Evolutionary conservation across 2,113 vertebrate genomes (phyloP), one percentile per base, ranked within the genome.

Genomic region (Myrmophylax atrothorax): DNA sequence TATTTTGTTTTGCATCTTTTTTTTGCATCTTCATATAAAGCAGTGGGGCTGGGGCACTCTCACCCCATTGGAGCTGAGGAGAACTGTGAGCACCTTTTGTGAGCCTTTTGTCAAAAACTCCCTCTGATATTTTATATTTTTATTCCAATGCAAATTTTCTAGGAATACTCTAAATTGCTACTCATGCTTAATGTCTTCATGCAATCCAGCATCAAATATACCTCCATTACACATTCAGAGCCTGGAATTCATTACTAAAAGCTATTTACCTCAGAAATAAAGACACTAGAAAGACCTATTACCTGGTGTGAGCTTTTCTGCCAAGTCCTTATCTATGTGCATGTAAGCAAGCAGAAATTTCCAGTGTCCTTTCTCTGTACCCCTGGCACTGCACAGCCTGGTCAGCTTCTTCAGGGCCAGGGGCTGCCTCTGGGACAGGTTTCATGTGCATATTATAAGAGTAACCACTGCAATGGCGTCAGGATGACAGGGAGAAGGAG

Each of bases 241-340:
- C 24, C 59, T n/a, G 66, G 58, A 5, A 17, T 68, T 90, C 90
- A 83, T 79, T 67, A 63, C n/a, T 67, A 84, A 85, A 62, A 44
- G 67, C 46, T 83, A 86, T 92, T 94, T 74, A 88, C 56, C 85
- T 74, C 22, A 2, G 82, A 94, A 90, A 94, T 60, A 86, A 87
- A 90, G 59, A 70, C 63, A 38, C 42, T 70, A 63, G 26, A 78
- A 94, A 50, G 58, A 77, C 53, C 62, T 75, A 82, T 44, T 69
- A 70, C 52, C 46, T 37, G 16, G 35, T 52, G 38, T 42, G 44
- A 67, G 44, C 37, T 94, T 90, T 91, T 88, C 76, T 78, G 63
- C 68, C 67, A 81, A 60, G 56, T 15, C 59, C 40, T 69, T 84
- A 31, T n/a, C 53, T 81, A 6, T 28, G 59, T 66, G 69, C 69